These are phyloP conservation scores for Galerucella calmariensis DNA, from an alignment of 2,888 invertebrate species.

Conservation along the genomic window DNA sequence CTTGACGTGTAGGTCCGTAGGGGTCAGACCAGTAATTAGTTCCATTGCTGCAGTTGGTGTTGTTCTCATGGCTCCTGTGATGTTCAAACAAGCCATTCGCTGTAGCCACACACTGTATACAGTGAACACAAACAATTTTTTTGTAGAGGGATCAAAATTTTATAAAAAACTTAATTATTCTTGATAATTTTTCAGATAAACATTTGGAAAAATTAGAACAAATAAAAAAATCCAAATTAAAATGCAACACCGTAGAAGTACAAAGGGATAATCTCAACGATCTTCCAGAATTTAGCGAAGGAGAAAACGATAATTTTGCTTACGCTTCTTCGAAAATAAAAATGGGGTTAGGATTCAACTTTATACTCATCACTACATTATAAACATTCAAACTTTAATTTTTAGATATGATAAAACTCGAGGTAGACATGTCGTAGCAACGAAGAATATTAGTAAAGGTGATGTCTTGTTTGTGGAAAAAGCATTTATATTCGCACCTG, in stretches of 20 bases:
- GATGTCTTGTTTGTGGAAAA: conserved; percentile 83
- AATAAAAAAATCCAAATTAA: conserved; percentile 53
- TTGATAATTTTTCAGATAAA: conserved; percentile 52
- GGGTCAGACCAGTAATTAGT: no score
- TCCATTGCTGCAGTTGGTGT: no score
- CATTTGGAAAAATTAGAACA: conserved; percentile 54
- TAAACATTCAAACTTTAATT: conserved; percentile 21
- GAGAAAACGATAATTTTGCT: conserved; percentile 67
- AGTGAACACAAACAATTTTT: not conserved
- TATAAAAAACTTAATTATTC: no score
- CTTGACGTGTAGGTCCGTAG: no score
- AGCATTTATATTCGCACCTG: conserved; percentile 81
- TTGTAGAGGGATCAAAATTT: no score
- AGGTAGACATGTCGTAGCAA: conserved; percentile 77
- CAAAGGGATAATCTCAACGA: conserved; percentile 51
- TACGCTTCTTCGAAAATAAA: conserved; percentile 69
- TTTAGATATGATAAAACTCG: conserved; percentile 68
- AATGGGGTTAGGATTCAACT: conserved; percentile 57
- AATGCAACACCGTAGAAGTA: conserved; percentile 45
- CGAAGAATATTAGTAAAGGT: conserved; percentile 70
- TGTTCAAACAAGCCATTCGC: no score
- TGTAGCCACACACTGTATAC: no score
- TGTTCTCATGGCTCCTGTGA: no score
- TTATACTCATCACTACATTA: not conserved
- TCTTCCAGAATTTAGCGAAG: conserved; percentile 65